Conservation (phyloP, 2,888 invertebrate genomes). For the Mesoligia furuncula region DNA sequence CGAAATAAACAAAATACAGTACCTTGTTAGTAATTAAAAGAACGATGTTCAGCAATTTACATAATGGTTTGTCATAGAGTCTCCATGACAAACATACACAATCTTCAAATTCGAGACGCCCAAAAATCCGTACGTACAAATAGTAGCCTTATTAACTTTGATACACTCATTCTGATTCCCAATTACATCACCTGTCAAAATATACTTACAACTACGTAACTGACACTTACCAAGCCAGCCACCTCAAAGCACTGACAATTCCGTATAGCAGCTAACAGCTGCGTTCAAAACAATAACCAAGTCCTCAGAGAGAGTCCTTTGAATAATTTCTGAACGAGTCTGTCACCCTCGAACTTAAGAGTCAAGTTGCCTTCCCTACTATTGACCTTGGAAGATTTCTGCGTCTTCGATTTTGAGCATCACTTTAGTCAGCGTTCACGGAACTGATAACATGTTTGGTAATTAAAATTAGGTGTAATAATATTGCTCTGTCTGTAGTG, state of each 20-base stretch:
- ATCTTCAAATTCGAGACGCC: background rate
- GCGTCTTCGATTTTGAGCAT: constrained; percentile 15
- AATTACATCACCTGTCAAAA: background rate
- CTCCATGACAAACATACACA: background rate
- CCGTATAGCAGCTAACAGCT: constrained; percentile 37
- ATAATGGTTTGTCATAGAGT: background rate
- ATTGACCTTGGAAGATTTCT: constrained; percentile 18
- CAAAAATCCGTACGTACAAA: background rate
- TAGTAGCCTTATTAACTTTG: no score
- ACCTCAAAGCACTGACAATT: constrained; percentile 29
- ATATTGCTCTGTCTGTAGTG: background rate
- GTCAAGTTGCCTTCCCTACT: constrained; percentile 27
- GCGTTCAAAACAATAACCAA: constrained; percentile 47
- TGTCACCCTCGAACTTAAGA: constrained; percentile 46
- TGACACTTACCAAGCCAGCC: background rate
- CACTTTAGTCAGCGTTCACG: constrained; percentile 16
- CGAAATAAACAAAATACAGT: background rate
- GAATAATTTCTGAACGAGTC: constrained; percentile 52
- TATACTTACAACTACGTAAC: no score
- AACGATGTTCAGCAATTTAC: background rate
- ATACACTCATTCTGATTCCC: background rate
- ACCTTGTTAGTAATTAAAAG: background rate
- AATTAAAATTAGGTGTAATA: background rate
- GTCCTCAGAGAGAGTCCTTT: constrained; percentile 38
- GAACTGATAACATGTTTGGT: constrained; percentile 2